Percentiles rank a stretch among this genome's conserved stretches.
Conservation (phyloP, 2,888 invertebrate species). For the Zaprionus obscuricornis region DNA sequence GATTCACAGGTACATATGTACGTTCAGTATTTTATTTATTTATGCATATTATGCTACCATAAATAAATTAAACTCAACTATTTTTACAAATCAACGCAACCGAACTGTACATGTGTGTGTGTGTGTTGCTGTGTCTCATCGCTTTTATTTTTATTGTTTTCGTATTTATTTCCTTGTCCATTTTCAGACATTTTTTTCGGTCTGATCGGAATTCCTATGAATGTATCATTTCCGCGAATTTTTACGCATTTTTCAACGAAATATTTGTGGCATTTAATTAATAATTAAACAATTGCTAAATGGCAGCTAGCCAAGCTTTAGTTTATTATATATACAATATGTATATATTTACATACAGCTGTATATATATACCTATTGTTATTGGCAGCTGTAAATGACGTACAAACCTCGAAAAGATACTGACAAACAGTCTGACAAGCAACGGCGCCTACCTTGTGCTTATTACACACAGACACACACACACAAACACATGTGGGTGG, state of each 20-base stretch:
- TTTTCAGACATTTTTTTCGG: conserved; percentile 30
- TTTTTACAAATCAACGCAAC: no score
- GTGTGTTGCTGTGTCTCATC: conserved; percentile 22
- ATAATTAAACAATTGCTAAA: conserved; percentile 31
- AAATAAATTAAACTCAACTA: no score
- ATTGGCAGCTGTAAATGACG: conserved; percentile 26
- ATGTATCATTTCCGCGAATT: conserved; percentile 71
- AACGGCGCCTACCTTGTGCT: conserved; percentile 39
- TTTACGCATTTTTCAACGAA: conserved; percentile 39
- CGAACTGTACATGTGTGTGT: conserved; percentile 4
- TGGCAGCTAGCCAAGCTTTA: conserved; percentile 26
- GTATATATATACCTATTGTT: no score
- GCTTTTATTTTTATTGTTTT: conserved; percentile 14
- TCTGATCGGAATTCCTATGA: conserved; percentile 66
- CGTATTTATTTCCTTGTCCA: conserved; percentile 30
- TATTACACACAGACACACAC: conserved; percentile 18
- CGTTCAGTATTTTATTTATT: no score
- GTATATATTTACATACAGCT: no score
- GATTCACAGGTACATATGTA: conserved; percentile 44
- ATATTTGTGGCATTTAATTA: conserved; percentile 27
- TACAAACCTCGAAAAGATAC: conserved; percentile 11
- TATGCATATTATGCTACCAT: no score
- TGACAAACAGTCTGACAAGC: conserved; percentile 35
- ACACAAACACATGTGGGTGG: background rate
- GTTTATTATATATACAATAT: no score